Conservation (phyloP, 2,797 vertebrate species). For the Alauda arvensis region DNA sequence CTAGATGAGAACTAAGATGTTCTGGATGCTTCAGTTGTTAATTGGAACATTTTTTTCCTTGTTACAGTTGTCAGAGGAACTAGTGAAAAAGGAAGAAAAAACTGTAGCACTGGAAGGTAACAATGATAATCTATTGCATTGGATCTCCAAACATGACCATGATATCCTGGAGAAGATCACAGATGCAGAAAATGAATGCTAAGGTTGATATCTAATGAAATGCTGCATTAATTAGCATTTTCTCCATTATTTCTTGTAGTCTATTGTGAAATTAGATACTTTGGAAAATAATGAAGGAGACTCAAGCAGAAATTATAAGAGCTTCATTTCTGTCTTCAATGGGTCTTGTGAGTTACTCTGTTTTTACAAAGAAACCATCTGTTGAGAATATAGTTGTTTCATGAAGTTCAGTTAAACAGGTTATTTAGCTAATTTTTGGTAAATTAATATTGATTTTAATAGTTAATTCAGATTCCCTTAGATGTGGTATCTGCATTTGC, state of each 20-base stretch:
- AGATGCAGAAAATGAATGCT: conserved; percentile 53
- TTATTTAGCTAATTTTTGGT: conserved; percentile 41
- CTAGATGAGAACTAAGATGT: background rate
- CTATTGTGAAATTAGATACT: conserved; percentile 49
- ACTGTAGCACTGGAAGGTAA: conserved; percentile 50
- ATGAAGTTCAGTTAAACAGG: conserved; percentile 36
- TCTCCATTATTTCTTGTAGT: conserved; percentile 51
- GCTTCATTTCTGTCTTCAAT: conserved; percentile 39
- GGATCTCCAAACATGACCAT: conserved; percentile 42
- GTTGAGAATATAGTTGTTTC: conserved; percentile 42
- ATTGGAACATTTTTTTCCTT: conserved; percentile 52
- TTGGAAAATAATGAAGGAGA: conserved; percentile 49
- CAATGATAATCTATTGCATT: conserved; percentile 66
- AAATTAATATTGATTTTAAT: conserved; percentile 43
- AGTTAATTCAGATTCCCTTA: conserved; percentile 52
- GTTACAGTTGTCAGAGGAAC: conserved; percentile 76
- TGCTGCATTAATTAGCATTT: conserved; percentile 56
- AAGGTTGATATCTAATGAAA: conserved; percentile 9
- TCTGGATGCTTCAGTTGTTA: background rate
- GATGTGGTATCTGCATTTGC: conserved; percentile 57
- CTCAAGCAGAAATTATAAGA: conserved; percentile 32
- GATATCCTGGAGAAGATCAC: conserved; percentile 49
- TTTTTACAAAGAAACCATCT: conserved; percentile 43
- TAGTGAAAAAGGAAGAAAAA: conserved; percentile 58
- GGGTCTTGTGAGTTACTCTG: conserved; percentile 25